Base-by-base conservation (phyloP, 2,888 invertebrate genomes). In the Agrilus mali region DNA sequence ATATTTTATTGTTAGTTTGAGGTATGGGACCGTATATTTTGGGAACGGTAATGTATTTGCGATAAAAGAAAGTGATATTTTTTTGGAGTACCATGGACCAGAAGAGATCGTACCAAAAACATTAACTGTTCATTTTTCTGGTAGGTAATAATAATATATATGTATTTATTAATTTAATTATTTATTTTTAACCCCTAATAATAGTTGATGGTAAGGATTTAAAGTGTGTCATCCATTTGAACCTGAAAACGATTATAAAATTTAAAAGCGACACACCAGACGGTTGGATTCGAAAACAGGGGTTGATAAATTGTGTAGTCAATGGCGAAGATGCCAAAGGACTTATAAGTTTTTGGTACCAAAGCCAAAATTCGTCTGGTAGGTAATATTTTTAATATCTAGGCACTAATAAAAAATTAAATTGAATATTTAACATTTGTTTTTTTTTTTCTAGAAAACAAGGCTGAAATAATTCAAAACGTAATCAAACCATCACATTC, bases 1-100 rank as follows among this genome's bases (percentile, higher is more conserved):
- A 35, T 8, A 35, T 35, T 35, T 4, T 56, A 42, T 35, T 60
- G 60, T 32, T 56, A 79, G 79, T 45, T 66, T 73, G 38, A 66
- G 71, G 49, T 73, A 67, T 40, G 80, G 80, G 1, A 69, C 65
- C 42, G 66, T 77, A 3, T 63, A 74, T 40, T 60, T 67, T 13
- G 71, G 72, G 1, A 64, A 69, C 51, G 71, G 59, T 35, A 51
- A 55, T 1, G 58, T 70, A 2, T 51, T 58, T 15, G 58, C 64
- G 4, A 68, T 80, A 33, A 66, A 65, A 6, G 59, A 62, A 15
- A 67, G 67, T 7, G 72, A 77, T 57, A 59, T 79, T 3, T 54
- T 60, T 15, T 58, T 77, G 56, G 58, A 68, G 1, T 59, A 71
- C 38, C 68, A 76, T 46, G 71, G 67, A 27, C 68, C 72, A 55